Base-by-base conservation (phyloP, 2,113 vertebrate genomes). In the Ariopsis seemanni region DNA sequence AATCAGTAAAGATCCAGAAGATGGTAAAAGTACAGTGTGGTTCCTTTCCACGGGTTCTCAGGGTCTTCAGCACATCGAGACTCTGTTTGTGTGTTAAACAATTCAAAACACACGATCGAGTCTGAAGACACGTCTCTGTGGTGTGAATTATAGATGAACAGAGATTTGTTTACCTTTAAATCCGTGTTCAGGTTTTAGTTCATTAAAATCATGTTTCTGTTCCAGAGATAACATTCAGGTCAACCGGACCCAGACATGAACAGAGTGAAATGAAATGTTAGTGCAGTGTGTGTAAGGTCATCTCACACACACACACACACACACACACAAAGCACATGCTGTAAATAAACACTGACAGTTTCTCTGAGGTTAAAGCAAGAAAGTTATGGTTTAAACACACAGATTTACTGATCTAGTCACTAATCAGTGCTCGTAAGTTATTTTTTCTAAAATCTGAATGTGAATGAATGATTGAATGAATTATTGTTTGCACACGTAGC, bases 251-350 rank as follows among this genome's bases (percentile, higher is more conserved):
- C 25, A 67, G 65, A 67, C 27, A 67, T n/a, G 63, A 65, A 65
- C 22, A n/a, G n/a, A 25, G 22, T 65, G 25, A 65, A 65, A 65
- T 6, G 5, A 18, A 71, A 15, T 8, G 34, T 42, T 17, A 48
- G 71, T 10, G 65, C 65, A 90, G 75, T n/a, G 15, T 88, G 50
- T 83, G 86, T 14, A n/a, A 12, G 72, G 20, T 75, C 69, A 72
- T 72, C 42, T 50, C 22, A 22, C 72, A 22, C 72, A 75, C 42
- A 25, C 20, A 9, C 69, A 72, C 15, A 27, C 65, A 69, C 65
- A 15, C 65, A 14, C n/a, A 34, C 67, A 71, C 67, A 34, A 6
- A 17, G 2, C 15, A 8, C 15, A 5, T 8, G 72, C 72, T 75
- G 42, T 50, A 50, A 22, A 50, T 48, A 75, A 22, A 18, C 72